phyloP scores from a whole-genome alignment of 2,113 vertebrate species.

The Petroica traversi region DNA sequence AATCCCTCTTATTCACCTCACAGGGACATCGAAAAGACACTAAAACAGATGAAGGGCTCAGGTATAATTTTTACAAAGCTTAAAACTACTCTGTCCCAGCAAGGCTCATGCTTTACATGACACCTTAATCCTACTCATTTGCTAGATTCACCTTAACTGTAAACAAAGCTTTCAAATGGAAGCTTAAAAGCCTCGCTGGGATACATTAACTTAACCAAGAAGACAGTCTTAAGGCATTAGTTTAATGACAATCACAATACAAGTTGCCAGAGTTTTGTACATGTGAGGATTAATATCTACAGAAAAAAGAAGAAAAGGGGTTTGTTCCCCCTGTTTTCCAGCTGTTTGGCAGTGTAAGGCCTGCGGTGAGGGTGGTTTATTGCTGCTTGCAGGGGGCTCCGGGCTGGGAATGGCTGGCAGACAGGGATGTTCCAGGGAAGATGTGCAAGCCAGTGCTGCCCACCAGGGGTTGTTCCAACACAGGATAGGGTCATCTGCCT shows the following conservation, averaged over 20 bases:
- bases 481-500: accelerated
- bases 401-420: not conserved
- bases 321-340: not conserved
- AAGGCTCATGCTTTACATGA: conserved; percentile 57
- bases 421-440: not conserved
- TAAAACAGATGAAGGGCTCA: not conserved
- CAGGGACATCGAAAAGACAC: not conserved
- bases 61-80: conserved; percentile 47
- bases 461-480: not conserved
- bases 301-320: not conserved
- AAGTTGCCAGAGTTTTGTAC: not conserved
- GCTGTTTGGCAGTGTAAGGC: not conserved
- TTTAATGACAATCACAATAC: conserved; percentile 43
- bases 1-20: conserved; percentile 26
- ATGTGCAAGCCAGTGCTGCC: not conserved
- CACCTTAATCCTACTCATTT: conserved; percentile 72
- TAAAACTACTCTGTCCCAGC: conserved; percentile 41
- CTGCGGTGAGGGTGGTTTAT: accelerated
- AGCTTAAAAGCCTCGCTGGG: conserved; percentile 49
- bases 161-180: conserved; percentile 68
- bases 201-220: conserved; percentile 67
- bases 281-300: not conserved
- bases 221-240: conserved; percentile 43
- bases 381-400: not conserved
- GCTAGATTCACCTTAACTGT: conserved; percentile 63